Evolutionary conservation across 1,140 invertebrate species (phyloP), one percentile per base, ranked within the genome.

Genomic region (Chlorops oryzae): DNA sequence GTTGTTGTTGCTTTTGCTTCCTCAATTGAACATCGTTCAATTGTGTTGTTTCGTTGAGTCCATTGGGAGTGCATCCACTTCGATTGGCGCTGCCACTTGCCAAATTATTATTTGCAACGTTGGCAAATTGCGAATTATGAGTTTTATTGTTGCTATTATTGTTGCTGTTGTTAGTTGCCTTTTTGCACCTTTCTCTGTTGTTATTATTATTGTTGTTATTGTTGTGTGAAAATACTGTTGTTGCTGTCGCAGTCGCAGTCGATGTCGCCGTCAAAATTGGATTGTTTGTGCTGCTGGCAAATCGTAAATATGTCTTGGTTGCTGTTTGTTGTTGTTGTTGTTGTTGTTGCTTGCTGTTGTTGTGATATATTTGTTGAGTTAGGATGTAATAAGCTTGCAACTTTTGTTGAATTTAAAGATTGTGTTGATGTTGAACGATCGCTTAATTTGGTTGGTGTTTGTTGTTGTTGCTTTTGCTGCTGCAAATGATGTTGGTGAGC

Each of bases 201-300:
- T 54, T 49, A 37, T 50, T 21, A 46, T 47, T 28, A 25, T n/a
- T n/a, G 51, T 18, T 38, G 45, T 18, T 50, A 45, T 23, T 34
- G 46, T 25, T 44, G 52, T 13, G n/a, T n/a, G 32, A 25, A 47
- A 43, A 47, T 25, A 25, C 45, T 43, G 52, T 27, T 41, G 55
- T 27, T 49, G 52, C 28, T 18, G 34, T 38, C 2, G 46, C 6
- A 39, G 13, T 42, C 28, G 43, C 46, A 41, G 15, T 23, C 35
- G 51, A 22, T 43, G 24, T 34, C 27, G 58, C n/a, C 42, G 5
- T 10, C n/a, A 44, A n/a, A 27, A 55, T 53, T 57, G 55, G 20
- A 24, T 60, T 62, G 51, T 53, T 63, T 46, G 57, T 50, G 28
- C 59, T 59, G 44, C 63, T 67, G 32, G 59, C 58, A 32, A 66